Percentiles rank a stretch among this genome's conserved stretches.
These are phyloP conservation scores for Apis dorsata DNA, from an alignment of 1,140 invertebrate species.

Conservation along the genomic window DNA sequence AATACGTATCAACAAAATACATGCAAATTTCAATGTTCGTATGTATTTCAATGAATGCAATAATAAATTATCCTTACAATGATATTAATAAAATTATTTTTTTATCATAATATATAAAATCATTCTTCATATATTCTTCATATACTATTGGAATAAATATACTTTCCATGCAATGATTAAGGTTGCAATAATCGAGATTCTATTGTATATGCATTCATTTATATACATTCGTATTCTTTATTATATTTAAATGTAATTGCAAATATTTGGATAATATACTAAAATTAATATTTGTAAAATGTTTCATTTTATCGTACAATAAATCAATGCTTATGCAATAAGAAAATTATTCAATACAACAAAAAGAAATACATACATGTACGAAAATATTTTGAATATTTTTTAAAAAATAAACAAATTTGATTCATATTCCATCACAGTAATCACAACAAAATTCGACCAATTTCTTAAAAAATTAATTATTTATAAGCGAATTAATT, in stretches of 20 bases:
- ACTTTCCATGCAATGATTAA: no score
- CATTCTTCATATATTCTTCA: no score
- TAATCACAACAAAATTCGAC: neutral
- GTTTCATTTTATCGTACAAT: slow-evolving; percentile 29
- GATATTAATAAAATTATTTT: no score
- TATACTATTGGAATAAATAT: no score
- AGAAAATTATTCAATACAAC: slow-evolving; percentile 26
- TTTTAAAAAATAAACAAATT: neutral
- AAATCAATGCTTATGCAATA: slow-evolving; percentile 20
- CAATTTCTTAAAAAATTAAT: neutral
- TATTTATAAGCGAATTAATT: neutral
- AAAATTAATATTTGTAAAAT: neutral
- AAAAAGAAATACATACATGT: neutral
- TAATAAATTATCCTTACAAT: no score
- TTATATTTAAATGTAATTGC: neutral
- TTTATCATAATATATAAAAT: no score
- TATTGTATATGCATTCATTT: slow-evolving; percentile 21
- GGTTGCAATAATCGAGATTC: neutral
- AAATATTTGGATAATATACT: neutral
- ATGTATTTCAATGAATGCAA: no score
- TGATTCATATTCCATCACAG: neutral
- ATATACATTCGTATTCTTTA: neutral
- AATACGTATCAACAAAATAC: no score
- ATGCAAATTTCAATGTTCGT: no score
- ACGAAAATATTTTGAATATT: neutral